Evolutionary conservation across 2,888 invertebrate genomes (phyloP), one percentile per base, ranked within the genome.

Genomic region (Hyposoter dolosus): DNA sequence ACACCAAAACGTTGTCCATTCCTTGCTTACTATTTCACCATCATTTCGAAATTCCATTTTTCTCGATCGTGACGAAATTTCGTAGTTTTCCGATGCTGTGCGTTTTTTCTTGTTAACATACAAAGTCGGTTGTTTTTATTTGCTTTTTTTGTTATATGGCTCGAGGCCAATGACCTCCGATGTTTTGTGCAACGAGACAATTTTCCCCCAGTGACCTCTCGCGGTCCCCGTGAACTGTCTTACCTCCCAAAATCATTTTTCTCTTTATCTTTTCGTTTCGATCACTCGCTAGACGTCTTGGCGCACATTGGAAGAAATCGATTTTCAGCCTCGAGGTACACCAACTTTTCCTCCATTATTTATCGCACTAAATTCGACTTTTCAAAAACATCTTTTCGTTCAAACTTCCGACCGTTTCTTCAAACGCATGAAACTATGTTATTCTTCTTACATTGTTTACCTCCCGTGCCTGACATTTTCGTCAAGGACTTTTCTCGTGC

Each of bases 191-290:
- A 45, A 66, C 63, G 23, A 17, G 74, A 53, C 19, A 15, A 56
- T n/a, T 56, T 56, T 35, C 19, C 35, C 45, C 56, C 32, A 75
- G 74, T 75, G 23, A 75, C 75, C 76, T 60, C 75, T 75, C 53
- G 53, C 60, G 45, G 74, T 15, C 40, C 40, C 35, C 56, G 60
- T 28, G 6, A 60, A 60, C 15, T 15, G 5, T 10, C 68, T 32
- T 9, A 68, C 15, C 40, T 40, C 23, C 45, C 45, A 68, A 43
- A 19, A 45, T 10, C 47, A 19, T 71, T 47, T 45, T 50, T 71
- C 1, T 23, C 15, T 43, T 23, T 12, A 12, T 60, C 60, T 28
- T 5, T 5, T 28, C 28, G 50, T 53, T 53, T 72, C 15, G n/a
- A n/a, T 17, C 72, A 10, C 53, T n/a, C 17, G 6, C 32, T 15